phyloP scores from a whole-genome alignment of 1,140 invertebrate species.

The Paracyclopina nana region DNA sequence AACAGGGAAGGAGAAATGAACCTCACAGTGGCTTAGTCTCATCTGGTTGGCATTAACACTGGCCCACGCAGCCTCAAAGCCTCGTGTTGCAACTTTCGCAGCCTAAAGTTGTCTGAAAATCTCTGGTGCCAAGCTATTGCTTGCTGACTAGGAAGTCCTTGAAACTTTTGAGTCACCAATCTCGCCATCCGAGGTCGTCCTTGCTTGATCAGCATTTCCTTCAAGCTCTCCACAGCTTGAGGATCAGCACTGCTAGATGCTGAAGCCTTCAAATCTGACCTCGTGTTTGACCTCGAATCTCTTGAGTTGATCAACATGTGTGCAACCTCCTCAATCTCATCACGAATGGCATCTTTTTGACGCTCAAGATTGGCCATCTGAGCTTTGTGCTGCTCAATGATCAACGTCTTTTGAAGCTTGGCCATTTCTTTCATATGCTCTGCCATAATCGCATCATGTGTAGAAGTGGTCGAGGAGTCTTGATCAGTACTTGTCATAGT shows the following conservation, averaged over 20 bases:
- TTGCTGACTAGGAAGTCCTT: not conserved
- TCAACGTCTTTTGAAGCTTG: not conserved
- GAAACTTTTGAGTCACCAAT: not conserved
- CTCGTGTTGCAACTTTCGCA: not conserved
- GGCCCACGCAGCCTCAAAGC: not conserved
- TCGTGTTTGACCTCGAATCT: not conserved
- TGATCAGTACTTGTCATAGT: no score
- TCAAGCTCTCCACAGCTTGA: not conserved
- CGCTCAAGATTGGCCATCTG: not conserved
- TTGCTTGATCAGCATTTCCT: not conserved
- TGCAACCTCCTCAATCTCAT: not conserved
- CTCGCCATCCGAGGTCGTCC: not conserved
- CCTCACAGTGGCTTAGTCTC: no score
- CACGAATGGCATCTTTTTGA: conserved; percentile 1
- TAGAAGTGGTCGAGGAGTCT: no score
- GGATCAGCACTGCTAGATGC: not conserved
- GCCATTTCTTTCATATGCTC: not conserved
- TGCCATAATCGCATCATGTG: not conserved
- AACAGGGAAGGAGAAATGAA: no score
- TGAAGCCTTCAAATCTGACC: conserved; percentile 4
- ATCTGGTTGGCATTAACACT: no score
- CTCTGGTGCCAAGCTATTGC: not conserved
- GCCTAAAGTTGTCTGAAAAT: not conserved
- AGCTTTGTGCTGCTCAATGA: not conserved
- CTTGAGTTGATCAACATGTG: not conserved